phyloP scores from a whole-genome alignment of 2,113 vertebrate genomes.

The Rallus limicola region DNA sequence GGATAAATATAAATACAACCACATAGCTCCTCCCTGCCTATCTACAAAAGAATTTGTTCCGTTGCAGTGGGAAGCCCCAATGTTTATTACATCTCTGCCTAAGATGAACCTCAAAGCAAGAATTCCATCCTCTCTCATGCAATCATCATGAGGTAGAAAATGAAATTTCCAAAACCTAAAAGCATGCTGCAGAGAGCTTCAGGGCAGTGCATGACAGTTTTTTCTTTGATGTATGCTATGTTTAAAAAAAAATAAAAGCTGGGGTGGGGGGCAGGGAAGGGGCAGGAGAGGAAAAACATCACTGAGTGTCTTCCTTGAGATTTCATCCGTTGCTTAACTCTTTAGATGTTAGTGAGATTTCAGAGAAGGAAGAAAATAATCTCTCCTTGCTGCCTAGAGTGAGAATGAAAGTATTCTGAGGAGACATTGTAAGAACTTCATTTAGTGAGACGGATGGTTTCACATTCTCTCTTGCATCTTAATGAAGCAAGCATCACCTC shows the following conservation, averaged over 20 bases:
- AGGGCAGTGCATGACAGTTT: conserved; percentile 70
- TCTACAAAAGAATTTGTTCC: conserved; percentile 60
- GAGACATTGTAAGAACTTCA: conserved; percentile 28
- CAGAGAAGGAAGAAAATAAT: conserved; percentile 28
- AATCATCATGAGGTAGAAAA: conserved; percentile 78
- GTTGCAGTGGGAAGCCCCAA: conserved; percentile 69
- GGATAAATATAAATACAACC: conserved; percentile 40
- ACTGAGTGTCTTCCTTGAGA: conserved; percentile 44
- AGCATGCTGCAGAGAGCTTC: conserved; percentile 77
- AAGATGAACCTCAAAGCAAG: conserved; percentile 77
- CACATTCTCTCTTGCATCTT: conserved; percentile 52
- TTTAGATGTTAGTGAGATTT: conserved; percentile 1
- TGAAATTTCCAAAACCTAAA: conserved; percentile 80
- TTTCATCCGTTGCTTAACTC: conserved; percentile 70
- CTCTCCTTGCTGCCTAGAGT: conserved; percentile 17
- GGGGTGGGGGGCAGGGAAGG: neutral
- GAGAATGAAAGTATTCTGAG: conserved; percentile 38
- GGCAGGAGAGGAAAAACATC: neutral
- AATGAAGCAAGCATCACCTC: conserved; percentile 57
- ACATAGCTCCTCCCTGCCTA: neutral
- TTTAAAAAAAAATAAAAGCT: neutral
- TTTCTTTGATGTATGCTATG: conserved; percentile 74
- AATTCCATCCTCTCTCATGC: conserved; percentile 75
- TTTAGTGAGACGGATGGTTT: conserved; percentile 45
- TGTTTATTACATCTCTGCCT: conserved; percentile 73